Percentiles rank a stretch among this genome's conserved stretches.
Conservation (phyloP, 1,140 invertebrate genomes). For the Lineus longissimus region DNA sequence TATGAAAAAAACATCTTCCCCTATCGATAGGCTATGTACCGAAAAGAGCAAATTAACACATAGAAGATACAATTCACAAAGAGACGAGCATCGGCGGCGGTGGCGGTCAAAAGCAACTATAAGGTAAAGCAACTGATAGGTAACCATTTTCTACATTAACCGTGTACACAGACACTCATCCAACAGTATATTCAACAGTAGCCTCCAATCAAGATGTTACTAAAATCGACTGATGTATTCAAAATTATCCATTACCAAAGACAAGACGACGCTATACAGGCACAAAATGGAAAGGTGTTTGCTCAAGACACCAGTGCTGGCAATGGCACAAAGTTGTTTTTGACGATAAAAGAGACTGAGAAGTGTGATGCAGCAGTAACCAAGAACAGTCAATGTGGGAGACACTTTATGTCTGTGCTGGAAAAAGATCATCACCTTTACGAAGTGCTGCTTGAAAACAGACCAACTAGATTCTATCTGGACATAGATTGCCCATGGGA, state of each 20-base stretch:
- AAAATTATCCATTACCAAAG: not conserved
- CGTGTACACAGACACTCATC: no score
- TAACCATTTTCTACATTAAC: no score
- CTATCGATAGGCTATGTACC: no score
- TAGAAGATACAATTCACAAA: no score
- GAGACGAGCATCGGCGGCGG: no score
- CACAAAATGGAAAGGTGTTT: not conserved
- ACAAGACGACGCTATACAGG: not conserved
- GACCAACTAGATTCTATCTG: not conserved
- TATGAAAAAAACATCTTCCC: no score
- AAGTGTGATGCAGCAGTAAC: not conserved
- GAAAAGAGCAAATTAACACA: no score
- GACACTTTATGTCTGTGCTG: not conserved
- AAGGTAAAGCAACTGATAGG: no score
- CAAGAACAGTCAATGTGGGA: not conserved
- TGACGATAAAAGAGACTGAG: no score
- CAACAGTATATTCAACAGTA: no score
- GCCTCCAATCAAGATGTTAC: not conserved
- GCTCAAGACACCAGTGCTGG: not conserved
- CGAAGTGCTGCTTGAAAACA: constrained; percentile 1
- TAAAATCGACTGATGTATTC: not conserved
- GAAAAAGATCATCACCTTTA: not conserved
- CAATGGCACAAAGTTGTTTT: not conserved
- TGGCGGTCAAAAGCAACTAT: no score
- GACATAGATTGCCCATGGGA: not conserved